A percentile compares a stretch with the other conserved stretches of the same genome.
phyloP scores from a whole-genome alignment of 1,140 invertebrate species.

The Eurosta solidaginis region DNA sequence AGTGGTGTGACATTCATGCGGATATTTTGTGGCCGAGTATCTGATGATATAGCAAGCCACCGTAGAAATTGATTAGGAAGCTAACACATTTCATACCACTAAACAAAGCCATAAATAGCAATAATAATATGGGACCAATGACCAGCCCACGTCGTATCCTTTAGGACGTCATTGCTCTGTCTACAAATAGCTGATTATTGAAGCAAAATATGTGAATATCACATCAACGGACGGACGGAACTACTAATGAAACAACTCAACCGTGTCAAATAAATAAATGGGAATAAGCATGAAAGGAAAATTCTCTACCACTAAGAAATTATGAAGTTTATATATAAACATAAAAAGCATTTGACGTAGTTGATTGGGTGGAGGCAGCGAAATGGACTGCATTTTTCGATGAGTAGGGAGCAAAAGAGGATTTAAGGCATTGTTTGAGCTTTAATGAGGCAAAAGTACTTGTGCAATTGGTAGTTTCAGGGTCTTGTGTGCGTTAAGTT shows the following conservation, averaged over 20 bases:
- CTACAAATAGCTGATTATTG: background rate
- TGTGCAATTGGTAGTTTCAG: too few species aligned
- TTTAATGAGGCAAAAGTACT: background rate
- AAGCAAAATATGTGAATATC: background rate
- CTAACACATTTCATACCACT: background rate
- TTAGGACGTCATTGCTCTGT: background rate
- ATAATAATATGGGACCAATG: background rate
- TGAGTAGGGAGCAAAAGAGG: background rate
- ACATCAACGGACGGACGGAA: too few species aligned
- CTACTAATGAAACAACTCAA: slow-evolving; percentile 23
- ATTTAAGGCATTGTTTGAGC: too few species aligned
- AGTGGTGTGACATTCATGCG: background rate
- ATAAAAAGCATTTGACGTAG: background rate
- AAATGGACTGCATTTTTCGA: too few species aligned
- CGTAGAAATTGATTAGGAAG: background rate
- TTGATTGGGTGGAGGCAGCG: background rate
- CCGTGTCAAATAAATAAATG: slow-evolving; percentile 21
- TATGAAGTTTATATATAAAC: too few species aligned
- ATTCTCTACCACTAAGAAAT: too few species aligned
- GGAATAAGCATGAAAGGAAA: background rate
- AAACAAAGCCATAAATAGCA: background rate
- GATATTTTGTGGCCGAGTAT: background rate
- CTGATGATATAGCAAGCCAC: too few species aligned
- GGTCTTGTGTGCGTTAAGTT: too few species aligned
- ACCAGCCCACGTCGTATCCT: background rate